Evolutionary conservation across 1,140 invertebrate species (phyloP).

Genomic region (Harpegnathos saltator): DNA sequence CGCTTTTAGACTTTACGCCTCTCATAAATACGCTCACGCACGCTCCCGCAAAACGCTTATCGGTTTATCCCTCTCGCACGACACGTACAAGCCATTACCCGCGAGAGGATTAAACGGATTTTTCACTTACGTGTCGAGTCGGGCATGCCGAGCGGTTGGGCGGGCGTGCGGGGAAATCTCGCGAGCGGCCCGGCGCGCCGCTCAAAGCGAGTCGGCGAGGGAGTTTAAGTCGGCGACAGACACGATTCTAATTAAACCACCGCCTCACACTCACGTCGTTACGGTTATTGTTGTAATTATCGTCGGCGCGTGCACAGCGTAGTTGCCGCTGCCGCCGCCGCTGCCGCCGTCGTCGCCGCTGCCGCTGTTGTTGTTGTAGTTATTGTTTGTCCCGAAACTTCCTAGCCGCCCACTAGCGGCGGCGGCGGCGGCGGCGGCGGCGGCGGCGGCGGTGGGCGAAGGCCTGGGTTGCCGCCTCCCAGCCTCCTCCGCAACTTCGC

Average conservation of each 20-base stretch:
- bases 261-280: constrained; percentile 68
- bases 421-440: not conserved
- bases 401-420: constrained; percentile 44
- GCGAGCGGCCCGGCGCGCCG: constrained; percentile 9
- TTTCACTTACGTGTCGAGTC: constrained; percentile 41
- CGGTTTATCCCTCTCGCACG: constrained; percentile 20
- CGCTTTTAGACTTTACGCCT: constrained; percentile 11
- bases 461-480: constrained; percentile 15
- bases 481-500: not conserved
- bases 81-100: constrained; percentile 52
- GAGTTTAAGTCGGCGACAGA: constrained; percentile 74
- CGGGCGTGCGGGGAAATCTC: constrained; percentile 8
- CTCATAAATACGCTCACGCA: constrained; percentile 22
- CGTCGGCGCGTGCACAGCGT: constrained; percentile 75
- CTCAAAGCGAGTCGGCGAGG: constrained; percentile 44
- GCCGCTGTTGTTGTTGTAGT: constrained; percentile 66
- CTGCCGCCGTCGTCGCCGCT: constrained; percentile 38
- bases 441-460: not conserved
- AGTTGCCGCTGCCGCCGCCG: constrained; percentile 47
- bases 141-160: not conserved
- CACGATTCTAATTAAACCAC: constrained; percentile 78
- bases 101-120: constrained; percentile 51
- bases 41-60: constrained; percentile 24
- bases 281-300: constrained; percentile 80
- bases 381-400: constrained; percentile 74